Conservation (phyloP, 2,113 vertebrate genomes). For the Propithecus coquereli region DNA sequence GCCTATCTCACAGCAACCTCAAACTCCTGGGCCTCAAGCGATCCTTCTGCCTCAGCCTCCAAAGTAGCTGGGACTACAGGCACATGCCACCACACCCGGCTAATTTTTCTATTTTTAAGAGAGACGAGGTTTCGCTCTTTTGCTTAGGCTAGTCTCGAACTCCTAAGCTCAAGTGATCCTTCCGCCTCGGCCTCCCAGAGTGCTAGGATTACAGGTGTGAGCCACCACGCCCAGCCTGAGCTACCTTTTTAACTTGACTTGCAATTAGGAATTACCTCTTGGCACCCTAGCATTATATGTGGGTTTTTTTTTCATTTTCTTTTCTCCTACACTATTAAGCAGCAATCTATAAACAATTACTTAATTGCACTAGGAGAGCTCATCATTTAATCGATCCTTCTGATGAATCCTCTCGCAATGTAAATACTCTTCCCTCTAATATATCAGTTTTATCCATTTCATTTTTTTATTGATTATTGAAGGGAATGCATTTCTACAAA, state of each 20-base stretch:
- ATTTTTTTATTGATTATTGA: not conserved
- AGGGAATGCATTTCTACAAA: not conserved
- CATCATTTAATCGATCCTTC: not conserved
- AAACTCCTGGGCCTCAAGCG: not conserved
- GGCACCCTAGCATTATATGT: not conserved
- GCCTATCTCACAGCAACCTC: too few relatives aligned
- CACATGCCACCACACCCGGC: rapidly evolving
- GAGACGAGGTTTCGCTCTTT: not conserved
- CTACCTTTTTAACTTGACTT: too few relatives aligned
- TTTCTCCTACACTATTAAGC: not conserved
- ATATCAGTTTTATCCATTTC: not conserved
- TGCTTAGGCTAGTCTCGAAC: not conserved
- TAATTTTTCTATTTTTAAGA: not conserved
- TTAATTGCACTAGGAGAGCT: not conserved
- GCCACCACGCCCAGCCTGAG: too few relatives aligned
- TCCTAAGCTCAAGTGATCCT: not conserved
- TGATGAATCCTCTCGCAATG: not conserved
- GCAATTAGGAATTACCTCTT: not conserved
- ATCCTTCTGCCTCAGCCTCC: not conserved
- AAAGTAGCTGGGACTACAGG: not conserved
- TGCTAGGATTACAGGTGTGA: not conserved
- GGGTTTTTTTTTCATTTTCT: not conserved
- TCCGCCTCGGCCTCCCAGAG: not conserved
- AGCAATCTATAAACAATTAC: not conserved
- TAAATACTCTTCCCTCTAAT: not conserved